Conservation (phyloP, 2,797 vertebrate genomes). For the Aulostomus chinensis region DNA sequence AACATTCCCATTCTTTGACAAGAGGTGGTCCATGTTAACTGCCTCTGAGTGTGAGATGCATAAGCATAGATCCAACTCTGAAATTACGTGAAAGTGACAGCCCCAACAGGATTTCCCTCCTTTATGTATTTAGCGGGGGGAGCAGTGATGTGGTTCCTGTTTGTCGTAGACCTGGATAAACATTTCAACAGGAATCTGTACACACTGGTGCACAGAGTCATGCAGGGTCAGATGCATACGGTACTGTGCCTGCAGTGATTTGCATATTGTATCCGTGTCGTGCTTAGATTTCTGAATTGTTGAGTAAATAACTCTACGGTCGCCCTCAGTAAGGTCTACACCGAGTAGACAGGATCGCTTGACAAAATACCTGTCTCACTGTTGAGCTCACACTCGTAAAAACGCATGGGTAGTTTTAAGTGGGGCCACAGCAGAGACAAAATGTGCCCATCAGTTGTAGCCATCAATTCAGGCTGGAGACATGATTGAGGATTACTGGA, state of each 20-base stretch:
- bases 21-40: background rate
- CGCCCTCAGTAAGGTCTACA: background rate
- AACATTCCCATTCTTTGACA: too few species aligned
- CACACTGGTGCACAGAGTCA: background rate
- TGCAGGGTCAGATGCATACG: constrained; percentile 1
- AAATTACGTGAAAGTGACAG: constrained; percentile 31
- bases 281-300: constrained; percentile 28
- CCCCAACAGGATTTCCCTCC: constrained; percentile 7
- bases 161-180: constrained; percentile 35
- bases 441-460: background rate
- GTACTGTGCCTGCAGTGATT: background rate
- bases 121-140: constrained; percentile 21
- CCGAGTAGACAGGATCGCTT: constrained; percentile 3
- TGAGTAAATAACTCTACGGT: constrained; percentile 30
- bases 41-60: constrained; percentile 19
- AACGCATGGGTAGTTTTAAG: constrained; percentile 13
- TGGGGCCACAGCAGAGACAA: background rate
- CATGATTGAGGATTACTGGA: background rate
- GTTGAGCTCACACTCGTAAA: background rate
- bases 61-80: constrained; percentile 28
- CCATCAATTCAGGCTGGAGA: background rate
- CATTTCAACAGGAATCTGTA: constrained; percentile 20
- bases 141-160: constrained; percentile 31
- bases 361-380: background rate
- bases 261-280: constrained; percentile 1